Base-by-base conservation (phyloP, 92 coral and sea anemone genomes). In the Heteractis magnifica region DNA sequence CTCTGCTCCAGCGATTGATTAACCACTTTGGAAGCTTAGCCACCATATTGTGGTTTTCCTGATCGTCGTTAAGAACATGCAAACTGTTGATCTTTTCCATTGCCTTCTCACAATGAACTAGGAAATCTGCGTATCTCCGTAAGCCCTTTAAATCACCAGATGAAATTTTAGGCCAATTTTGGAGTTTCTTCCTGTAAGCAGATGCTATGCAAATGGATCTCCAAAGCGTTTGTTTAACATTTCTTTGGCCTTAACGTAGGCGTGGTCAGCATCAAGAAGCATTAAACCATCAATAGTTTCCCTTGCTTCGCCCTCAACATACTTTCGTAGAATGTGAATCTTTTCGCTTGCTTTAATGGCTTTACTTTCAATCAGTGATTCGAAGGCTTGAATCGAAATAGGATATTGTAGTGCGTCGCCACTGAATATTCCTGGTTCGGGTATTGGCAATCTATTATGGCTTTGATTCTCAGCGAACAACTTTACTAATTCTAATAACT, bases 381-480 rank as follows among this genome's bases (percentile, higher is more conserved):
- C n/a, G n/a, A n/a, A n/a, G n/a, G n/a, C n/a, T n/a, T n/a, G n/a
- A n/a, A n/a, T n/a, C n/a, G n/a, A n/a, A n/a, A n/a, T n/a, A n/a
- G n/a, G n/a, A n/a, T 85, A 91, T 52, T 86, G 86, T 15, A 91
- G 72, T n/a, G 64, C 78, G 48, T 88, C 87, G 18, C 92, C 92
- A 26, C 5, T 14, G 34, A 91, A 85, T 14, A 85, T 75, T 44
- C 83, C 81, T 14, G 88, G 87, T 26, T 88, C 92, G 10, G 90
- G 94, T 8, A 85, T 23, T 0, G 89, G 94, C 6, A 90, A 76
- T 51, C 82, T 52, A 68, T 77, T 82, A 10, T 75, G 84, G 26
- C 77, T 78, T 56, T 88, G 87, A 59, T 77, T 84, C 11, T 81
- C 84, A 3, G 84, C 93, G 23, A 87, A 20, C 53, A 84, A 50